phyloP scores from a whole-genome alignment of 2,888 invertebrate species.

The Cataglyphis rosenhaueri region DNA sequence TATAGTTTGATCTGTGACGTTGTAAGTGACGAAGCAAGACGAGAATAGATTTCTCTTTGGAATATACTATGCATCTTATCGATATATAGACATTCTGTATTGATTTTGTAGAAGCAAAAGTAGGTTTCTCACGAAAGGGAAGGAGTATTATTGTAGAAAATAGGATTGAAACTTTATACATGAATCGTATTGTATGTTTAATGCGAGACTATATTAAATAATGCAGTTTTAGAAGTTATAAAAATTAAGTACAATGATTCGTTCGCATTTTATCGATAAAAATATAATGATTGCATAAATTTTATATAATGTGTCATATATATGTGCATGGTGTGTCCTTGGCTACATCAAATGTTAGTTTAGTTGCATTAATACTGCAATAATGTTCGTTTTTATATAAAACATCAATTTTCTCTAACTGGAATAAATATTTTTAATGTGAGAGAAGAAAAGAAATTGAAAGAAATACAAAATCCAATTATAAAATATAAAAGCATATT shows the following conservation, averaged over 20 bases:
- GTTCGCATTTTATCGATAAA: neutral
- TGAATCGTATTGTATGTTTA: neutral
- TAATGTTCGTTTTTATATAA: neutral
- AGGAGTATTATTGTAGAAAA: constrained; percentile 23
- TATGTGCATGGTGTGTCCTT: neutral
- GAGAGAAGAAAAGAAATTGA: neutral
- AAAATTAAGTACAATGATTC: neutral
- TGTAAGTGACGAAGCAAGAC: constrained; percentile 55
- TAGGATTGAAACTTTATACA: neutral
- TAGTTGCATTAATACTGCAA: neutral
- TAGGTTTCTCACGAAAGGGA: constrained; percentile 32
- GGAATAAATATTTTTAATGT: neutral
- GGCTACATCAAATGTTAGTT: neutral
- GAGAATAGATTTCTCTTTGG: constrained; percentile 64
- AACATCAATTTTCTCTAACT: neutral
- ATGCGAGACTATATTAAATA: neutral
- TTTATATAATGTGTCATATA: neutral
- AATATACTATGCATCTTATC: constrained; percentile 54
- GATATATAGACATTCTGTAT: constrained; percentile 59
- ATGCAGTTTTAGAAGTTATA: neutral
- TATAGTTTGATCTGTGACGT: constrained; percentile 29
- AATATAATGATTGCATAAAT: neutral
- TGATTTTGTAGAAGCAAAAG: constrained; percentile 55
- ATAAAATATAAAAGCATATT: constrained; percentile 5
- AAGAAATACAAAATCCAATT: neutral